These are phyloP conservation scores for Tiaroga cobitis DNA, from an alignment of 2,797 vertebrate genomes.

Conservation along the genomic window DNA sequence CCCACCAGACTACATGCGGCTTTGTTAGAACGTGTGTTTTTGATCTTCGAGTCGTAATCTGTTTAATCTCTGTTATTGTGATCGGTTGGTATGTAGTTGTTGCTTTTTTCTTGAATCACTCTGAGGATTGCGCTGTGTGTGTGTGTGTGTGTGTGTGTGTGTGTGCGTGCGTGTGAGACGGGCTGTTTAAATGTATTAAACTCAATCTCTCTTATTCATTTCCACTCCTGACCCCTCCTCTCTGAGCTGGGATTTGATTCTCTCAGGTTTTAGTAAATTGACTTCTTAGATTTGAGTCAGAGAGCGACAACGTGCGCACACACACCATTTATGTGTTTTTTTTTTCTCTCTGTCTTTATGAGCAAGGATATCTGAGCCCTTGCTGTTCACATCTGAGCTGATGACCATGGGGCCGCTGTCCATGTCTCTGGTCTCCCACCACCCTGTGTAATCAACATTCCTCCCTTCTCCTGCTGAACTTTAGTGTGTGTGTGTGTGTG, in stretches of 20 bases:
- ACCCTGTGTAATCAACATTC: constrained; percentile 33
- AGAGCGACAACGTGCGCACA: neutral
- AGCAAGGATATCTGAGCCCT: constrained; percentile 21
- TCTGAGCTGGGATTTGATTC: constrained; percentile 52
- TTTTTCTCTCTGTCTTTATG: neutral
- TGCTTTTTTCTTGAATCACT: constrained; percentile 12
- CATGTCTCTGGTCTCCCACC: neutral
- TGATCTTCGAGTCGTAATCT: constrained; percentile 18
- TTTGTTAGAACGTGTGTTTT: neutral
- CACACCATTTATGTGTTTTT: neutral
- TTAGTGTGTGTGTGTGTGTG: neutral
- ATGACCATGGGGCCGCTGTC: constrained; percentile 11
- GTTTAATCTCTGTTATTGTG: constrained; percentile 23
- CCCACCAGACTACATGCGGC: neutral
- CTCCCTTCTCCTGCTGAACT: neutral
- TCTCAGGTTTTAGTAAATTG: constrained; percentile 47
- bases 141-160: constrained; percentile 19
- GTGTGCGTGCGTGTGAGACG: constrained; percentile 40
- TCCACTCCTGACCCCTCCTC: constrained; percentile 36
- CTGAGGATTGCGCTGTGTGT: constrained; percentile 11
- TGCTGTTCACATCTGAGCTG: constrained; percentile 17
- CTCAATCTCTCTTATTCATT: constrained; percentile 45
- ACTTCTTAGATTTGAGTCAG: constrained; percentile 39
- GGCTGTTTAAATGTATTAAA: constrained; percentile 42
- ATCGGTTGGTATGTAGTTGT: neutral